A percentile compares a stretch with the other conserved stretches of the same genome.
Evolutionary conservation across 2,113 vertebrate species (phyloP).

Genomic region (Oreotrochilus melanogaster): DNA sequence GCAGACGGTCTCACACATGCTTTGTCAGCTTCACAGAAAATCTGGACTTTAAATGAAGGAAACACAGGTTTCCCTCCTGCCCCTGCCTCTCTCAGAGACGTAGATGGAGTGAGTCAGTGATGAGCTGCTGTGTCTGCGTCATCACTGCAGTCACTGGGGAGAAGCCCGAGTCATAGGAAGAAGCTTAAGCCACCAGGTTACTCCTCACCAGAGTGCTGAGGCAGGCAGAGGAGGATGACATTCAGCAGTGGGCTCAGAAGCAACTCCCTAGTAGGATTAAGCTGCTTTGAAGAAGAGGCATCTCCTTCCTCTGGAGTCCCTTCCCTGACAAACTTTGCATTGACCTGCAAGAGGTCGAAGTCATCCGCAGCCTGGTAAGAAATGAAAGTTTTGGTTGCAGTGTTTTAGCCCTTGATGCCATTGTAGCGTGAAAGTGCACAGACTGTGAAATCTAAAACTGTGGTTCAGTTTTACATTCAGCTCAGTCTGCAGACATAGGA

Average conservation of each 20-base stretch:
- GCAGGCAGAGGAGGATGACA: not conserved
- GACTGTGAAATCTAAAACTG: not conserved
- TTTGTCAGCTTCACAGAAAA: conserved; percentile 3
- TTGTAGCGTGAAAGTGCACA: not conserved
- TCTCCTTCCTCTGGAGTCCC: not conserved
- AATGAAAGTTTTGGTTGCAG: not conserved
- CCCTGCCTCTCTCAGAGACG: not conserved
- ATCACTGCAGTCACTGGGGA: not conserved
- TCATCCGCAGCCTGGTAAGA: not conserved
- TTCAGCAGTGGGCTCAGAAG: not conserved
- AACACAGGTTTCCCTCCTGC: not conserved
- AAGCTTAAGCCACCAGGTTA: not conserved
- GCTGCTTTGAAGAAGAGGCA: not conserved
- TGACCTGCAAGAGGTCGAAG: not conserved
- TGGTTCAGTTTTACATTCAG: not conserved
- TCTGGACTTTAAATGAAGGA: not conserved
- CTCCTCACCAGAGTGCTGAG: not conserved
- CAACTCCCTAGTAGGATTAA: conserved; percentile 27
- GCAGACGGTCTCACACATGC: not conserved
- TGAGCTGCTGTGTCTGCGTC: conserved; percentile 22
- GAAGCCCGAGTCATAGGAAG: not conserved
- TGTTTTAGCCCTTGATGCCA: not conserved
- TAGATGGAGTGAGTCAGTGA: conserved; percentile 40
- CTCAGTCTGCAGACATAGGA: not conserved
- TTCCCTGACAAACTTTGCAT: not conserved